phyloP scores from a whole-genome alignment of 2,888 invertebrate species.

The Lagria hirta region DNA sequence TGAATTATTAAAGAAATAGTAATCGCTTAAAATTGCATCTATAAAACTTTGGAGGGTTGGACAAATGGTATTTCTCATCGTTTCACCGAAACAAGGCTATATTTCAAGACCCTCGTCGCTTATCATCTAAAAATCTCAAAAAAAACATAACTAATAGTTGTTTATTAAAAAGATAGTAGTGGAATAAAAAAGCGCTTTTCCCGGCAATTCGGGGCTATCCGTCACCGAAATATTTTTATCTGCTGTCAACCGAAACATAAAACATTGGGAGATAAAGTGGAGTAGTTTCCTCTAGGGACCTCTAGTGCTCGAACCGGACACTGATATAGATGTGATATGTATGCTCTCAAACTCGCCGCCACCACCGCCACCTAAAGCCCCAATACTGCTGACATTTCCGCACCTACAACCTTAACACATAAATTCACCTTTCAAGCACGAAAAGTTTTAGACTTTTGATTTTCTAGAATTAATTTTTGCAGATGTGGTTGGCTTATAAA shows the following conservation, averaged over 20 bases:
- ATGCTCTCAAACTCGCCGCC: constrained; percentile 28
- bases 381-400: background rate
- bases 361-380: constrained; percentile 3
- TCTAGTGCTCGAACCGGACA: constrained; percentile 42
- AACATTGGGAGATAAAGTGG: constrained; percentile 55
- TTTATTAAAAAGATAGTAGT: constrained; percentile 51
- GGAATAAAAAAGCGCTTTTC: constrained; percentile 47
- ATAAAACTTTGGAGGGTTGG: background rate
- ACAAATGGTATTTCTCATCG: constrained; percentile 9
- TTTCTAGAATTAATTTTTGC: too few species aligned
- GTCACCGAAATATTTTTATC: constrained; percentile 56
- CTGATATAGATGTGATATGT: constrained; percentile 47
- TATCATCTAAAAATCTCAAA: constrained; percentile 33
- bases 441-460: too few species aligned
- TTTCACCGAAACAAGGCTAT: constrained; percentile 34
- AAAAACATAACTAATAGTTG: constrained; percentile 48
- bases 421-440: too few species aligned
- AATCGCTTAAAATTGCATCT: too few species aligned
- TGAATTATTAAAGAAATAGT: too few species aligned
- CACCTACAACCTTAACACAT: too few species aligned
- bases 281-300: constrained; percentile 53
- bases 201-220: constrained; percentile 49
- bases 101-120: constrained; percentile 39
- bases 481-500: too few species aligned
- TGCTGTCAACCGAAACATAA: constrained; percentile 55